These are phyloP conservation scores for Darevskia mixta DNA, from an alignment of 2,797 vertebrate genomes.

Conservation along the genomic window DNA sequence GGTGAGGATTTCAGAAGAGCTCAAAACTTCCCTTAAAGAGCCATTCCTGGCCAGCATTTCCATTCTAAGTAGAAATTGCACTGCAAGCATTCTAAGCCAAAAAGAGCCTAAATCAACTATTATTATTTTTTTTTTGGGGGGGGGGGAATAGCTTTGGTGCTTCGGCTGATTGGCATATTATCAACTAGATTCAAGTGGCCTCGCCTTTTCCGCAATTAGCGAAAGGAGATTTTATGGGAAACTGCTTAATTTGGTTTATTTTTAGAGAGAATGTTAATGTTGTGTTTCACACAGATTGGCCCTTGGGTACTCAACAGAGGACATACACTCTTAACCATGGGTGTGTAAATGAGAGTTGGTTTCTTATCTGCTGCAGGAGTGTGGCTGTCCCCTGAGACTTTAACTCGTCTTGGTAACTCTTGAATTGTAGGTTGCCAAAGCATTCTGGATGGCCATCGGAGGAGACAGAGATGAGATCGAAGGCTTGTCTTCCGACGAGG, in stretches of 20 bases:
- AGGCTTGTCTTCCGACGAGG: constrained; percentile 94
- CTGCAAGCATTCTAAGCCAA: not conserved
- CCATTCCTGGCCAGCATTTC: fast-evolving
- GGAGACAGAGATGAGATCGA: constrained; percentile 97
- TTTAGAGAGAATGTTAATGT: too few species aligned
- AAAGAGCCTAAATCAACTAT: not conserved
- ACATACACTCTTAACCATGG: too few species aligned
- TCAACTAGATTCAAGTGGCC: not conserved
- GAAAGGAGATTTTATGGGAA: not conserved
- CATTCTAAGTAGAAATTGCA: not conserved
- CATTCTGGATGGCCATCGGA: constrained; percentile 99
- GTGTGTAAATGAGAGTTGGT: not conserved
- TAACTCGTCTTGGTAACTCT: constrained; percentile 6
- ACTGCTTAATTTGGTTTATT: too few species aligned
- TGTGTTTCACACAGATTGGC: too few species aligned
- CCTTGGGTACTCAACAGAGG: not conserved
- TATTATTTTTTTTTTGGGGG: not conserved
- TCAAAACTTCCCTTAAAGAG: fast-evolving
- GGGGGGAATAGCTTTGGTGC: not conserved
- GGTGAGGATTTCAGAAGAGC: constrained; percentile 77
- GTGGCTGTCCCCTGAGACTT: not conserved
- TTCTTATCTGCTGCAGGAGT: not conserved
- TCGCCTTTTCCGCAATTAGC: not conserved
- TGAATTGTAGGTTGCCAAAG: constrained; percentile 91
- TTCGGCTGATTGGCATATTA: not conserved